A percentile compares a stretch with the other conserved stretches of the same genome.
Conservation (phyloP, 2,888 invertebrate genomes). For the Microplitis manilae region DNA sequence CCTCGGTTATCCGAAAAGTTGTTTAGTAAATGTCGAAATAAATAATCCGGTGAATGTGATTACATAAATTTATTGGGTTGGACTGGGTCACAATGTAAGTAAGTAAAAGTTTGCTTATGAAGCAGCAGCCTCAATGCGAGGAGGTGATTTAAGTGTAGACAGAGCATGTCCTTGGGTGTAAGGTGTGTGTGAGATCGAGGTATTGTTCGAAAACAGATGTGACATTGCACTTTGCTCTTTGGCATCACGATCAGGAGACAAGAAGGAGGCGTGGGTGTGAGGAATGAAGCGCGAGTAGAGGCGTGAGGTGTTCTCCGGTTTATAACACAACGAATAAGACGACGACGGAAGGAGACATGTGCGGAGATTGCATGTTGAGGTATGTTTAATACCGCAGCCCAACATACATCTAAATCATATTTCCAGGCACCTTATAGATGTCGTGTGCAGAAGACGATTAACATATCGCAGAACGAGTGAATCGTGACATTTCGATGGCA, state of each 20-base stretch:
- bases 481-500: conserved; percentile 26
- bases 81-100: background rate
- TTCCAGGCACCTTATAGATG: conserved; percentile 21
- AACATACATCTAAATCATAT: conserved; percentile 15
- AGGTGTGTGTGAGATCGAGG: background rate
- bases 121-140: background rate
- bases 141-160: background rate
- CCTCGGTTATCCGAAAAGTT: too few relatives aligned
- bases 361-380: background rate
- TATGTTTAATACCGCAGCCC: background rate
- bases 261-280: background rate
- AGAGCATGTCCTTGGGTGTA: conserved; percentile 22
- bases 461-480: conserved; percentile 29
- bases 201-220: conserved; percentile 47
- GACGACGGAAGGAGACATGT: background rate
- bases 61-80: background rate
- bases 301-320: background rate
- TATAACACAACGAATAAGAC: conserved; percentile 7
- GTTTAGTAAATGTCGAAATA: too few relatives aligned
- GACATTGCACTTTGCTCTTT: conserved; percentile 50
- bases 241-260: conserved; percentile 5
- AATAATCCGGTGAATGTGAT: too few relatives aligned
- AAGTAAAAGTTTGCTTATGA: background rate
- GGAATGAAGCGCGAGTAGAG: background rate
- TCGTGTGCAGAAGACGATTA: conserved; percentile 34